phyloP scores from a whole-genome alignment of 2,888 invertebrate species.

The Platycheirus albimanus region DNA sequence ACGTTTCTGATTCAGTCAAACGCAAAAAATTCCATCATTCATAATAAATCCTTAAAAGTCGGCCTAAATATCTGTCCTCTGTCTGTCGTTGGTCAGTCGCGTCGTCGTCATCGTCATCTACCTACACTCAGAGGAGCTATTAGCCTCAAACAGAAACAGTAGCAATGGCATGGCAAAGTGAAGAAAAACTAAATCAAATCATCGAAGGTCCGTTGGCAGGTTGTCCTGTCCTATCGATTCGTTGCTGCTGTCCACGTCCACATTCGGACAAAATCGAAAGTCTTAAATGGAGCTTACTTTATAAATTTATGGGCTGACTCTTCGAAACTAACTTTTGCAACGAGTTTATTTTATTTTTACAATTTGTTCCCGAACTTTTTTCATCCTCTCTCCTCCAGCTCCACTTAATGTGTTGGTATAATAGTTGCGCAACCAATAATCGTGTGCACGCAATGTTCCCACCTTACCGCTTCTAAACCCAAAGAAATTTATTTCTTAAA shows the following conservation, averaged over 20 bases:
- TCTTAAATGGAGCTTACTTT: constrained; percentile 29
- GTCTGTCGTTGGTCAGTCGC: too few species aligned
- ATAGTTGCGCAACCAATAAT: constrained; percentile 49
- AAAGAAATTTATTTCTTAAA: constrained; percentile 17
- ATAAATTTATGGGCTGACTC: constrained; percentile 44
- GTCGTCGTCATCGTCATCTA: too few species aligned
- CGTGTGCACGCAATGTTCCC: constrained; percentile 51
- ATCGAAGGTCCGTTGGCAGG: too few species aligned
- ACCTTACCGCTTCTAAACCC: not conserved
- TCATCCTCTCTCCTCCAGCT: too few species aligned
- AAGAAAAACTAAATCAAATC: not conserved
- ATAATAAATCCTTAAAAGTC: too few species aligned
- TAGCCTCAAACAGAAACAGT: too few species aligned
- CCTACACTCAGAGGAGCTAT: too few species aligned
- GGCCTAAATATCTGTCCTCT: too few species aligned
- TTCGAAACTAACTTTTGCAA: constrained; percentile 8
- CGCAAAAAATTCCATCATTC: too few species aligned
- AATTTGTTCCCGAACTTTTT: constrained; percentile 3
- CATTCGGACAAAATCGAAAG: constrained; percentile 52
- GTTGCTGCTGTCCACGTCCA: not conserved
- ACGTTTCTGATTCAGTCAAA: too few species aligned
- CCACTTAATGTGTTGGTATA: constrained; percentile 2
- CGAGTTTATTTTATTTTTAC: constrained; percentile 21
- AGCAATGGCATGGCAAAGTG: too few species aligned
- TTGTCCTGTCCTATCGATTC: not conserved